Evolutionary conservation across 1,140 invertebrate genomes (phyloP).

Genomic region (Druon quercuslanigerum): DNA sequence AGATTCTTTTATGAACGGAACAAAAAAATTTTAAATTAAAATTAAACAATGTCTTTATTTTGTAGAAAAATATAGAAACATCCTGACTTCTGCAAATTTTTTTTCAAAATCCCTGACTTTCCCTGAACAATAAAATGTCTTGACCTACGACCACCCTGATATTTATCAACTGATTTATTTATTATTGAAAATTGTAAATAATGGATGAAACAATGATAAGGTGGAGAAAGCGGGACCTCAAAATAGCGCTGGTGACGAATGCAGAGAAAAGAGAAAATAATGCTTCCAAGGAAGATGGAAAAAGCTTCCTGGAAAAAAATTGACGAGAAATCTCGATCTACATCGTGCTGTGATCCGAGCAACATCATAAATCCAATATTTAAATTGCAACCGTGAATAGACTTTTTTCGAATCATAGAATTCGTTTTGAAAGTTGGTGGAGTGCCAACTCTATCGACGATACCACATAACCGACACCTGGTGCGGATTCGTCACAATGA

Average conservation of each 20-base stretch:
- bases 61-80: no score
- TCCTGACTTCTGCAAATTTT: no score
- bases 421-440: neutral
- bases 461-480: slow-evolving; percentile 27
- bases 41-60: no score
- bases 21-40: no score
- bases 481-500: slow-evolving; percentile 18
- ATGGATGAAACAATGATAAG: neutral
- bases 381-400: neutral
- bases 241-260: neutral
- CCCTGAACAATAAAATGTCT: no score
- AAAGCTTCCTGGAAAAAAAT: neutral
- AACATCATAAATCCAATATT: slow-evolving; percentile 3
- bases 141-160: no score
- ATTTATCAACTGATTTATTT: no score
- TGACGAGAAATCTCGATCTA: neutral
- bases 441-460: slow-evolving; percentile 14
- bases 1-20: no score
- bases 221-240: neutral
- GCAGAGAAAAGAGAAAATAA: neutral
- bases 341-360: neutral
- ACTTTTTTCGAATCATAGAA: slow-evolving; percentile 10
- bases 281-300: neutral
- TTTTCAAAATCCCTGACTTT: no score
- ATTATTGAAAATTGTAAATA: no score